These are phyloP conservation scores for Augiades crinisus DNA, from an alignment of 2,888 invertebrate species.

Conservation along the genomic window DNA sequence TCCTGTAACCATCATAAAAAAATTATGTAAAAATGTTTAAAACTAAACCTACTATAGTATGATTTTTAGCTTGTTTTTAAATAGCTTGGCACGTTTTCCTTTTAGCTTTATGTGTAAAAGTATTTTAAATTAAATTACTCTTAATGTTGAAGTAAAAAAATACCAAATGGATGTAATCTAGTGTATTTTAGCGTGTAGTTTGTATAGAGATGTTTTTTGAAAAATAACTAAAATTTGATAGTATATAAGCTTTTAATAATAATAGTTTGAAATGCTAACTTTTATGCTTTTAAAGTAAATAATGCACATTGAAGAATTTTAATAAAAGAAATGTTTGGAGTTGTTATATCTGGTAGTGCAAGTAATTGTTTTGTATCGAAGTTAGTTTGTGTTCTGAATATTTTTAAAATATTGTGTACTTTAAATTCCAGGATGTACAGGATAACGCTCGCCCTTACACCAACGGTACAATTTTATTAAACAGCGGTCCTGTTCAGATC, in stretches of 20 bases:
- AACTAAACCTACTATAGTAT: neutral
- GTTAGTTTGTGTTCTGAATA: no score
- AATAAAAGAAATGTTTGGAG: neutral
- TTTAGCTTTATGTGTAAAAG: conserved; percentile 17
- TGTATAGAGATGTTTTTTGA: neutral
- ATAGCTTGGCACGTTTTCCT: conserved; percentile 19
- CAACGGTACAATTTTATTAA: conserved; percentile 65
- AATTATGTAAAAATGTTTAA: neutral
- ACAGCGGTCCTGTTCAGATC: conserved; percentile 66
- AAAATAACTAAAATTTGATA: neutral
- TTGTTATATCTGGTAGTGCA: neutral
- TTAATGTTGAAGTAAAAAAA: no score
- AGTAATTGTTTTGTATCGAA: no score
- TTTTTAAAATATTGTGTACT: neutral
- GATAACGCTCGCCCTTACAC: conserved; percentile 71
- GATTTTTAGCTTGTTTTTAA: conserved; percentile 20
- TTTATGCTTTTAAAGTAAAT: no score
- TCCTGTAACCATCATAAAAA: conserved; percentile 1
- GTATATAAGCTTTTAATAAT: neutral
- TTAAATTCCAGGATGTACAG: conserved; percentile 58
- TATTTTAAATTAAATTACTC: neutral
- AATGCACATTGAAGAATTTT: no score
- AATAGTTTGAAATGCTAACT: no score
- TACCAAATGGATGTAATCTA: no score
- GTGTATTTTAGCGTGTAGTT: neutral